These are phyloP conservation scores for Telenomus remus DNA, from an alignment of 1,140 invertebrate species.

Conservation along the genomic window DNA sequence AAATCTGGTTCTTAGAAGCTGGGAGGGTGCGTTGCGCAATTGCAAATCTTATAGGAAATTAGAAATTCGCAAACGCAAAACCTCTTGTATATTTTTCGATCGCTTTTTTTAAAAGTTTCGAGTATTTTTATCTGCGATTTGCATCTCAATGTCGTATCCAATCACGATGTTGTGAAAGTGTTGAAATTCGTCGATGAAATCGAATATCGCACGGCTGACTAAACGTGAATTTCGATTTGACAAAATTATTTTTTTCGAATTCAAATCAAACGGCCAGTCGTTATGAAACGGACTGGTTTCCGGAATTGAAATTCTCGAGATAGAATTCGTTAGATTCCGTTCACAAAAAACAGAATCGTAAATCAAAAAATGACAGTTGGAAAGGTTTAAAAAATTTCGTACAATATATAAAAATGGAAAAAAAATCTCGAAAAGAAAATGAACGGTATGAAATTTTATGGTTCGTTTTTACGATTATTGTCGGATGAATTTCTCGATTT, in stretches of 20 bases:
- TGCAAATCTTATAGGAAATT: neutral
- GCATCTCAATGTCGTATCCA: slow-evolving; percentile 44
- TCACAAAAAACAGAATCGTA: no score
- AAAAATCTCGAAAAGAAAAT: no score
- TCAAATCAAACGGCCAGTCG: slow-evolving; percentile 12
- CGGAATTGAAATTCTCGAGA: no score
- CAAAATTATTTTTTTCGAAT: slow-evolving; percentile 28
- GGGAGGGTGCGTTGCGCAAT: slow-evolving; percentile 29
- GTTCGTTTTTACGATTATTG: no score
- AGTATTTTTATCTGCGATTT: slow-evolving; percentile 37
- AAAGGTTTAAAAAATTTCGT: no score
- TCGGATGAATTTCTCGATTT: no score
- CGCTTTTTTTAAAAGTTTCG: neutral
- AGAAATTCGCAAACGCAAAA: neutral
- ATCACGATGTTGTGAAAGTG: slow-evolving; percentile 27
- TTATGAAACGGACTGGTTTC: neutral
- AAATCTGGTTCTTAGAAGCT: slow-evolving; percentile 30
- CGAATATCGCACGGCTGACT: slow-evolving; percentile 23
- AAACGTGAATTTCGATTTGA: slow-evolving; percentile 16
- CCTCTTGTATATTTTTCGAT: neutral
- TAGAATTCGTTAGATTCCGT: no score
- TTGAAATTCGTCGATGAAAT: slow-evolving; percentile 27
- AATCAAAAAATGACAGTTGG: no score
- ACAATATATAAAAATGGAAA: no score
- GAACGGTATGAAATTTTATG: neutral